Evolutionary conservation across 2,797 vertebrate genomes (phyloP), one percentile per base, ranked within the genome.

Genomic region (Eurystomus glaucurus): DNA sequence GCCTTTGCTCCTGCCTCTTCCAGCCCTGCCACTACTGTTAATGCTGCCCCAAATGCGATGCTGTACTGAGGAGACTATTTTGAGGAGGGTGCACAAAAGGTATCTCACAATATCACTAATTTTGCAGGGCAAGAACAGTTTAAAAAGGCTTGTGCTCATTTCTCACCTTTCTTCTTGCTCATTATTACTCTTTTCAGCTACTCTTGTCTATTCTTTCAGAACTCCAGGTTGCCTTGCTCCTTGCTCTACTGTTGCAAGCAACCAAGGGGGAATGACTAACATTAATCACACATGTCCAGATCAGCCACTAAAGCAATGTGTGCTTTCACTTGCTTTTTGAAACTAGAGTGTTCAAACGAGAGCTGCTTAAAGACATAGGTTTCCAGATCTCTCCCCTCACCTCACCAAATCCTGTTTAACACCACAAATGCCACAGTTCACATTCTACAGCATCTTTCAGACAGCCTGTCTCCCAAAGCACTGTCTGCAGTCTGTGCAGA

Each of bases 321-420:
- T 43, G 60, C 75, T 90, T 91, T 93, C 78, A 62, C 62, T 85
- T 81, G 71, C 54, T 84, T 71, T 91, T 71, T 74, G 76, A 89
- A 93, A 86, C 43, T 25, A 72, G 51, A 78, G 46, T 35, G 51
- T 83, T 94, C 82, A 87, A 78, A 52, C 6, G 35, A 69, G 62
- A 82, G 35, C n/a, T 70, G 33, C 48, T 17, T 69, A 25, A 78
- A 96, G 83, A 39, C 21, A 26, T 0, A 3, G 16, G 65, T 81
- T 92, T 86, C 46, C 54, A 93, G 62, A 65, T 52, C 68, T 66
- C 43, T 33, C 9, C 37, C 58, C 11, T 16, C 11, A 2, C 65
- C 50, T 71, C 82, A 79, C 51, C 46, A 89, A 92, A 90, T 83
- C 78, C 78, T 81, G 37, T 77, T 46, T 11, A 91, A 89, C 74